Conservation (phyloP, 1,140 invertebrate genomes). For the Polypedilum pembai region DNA sequence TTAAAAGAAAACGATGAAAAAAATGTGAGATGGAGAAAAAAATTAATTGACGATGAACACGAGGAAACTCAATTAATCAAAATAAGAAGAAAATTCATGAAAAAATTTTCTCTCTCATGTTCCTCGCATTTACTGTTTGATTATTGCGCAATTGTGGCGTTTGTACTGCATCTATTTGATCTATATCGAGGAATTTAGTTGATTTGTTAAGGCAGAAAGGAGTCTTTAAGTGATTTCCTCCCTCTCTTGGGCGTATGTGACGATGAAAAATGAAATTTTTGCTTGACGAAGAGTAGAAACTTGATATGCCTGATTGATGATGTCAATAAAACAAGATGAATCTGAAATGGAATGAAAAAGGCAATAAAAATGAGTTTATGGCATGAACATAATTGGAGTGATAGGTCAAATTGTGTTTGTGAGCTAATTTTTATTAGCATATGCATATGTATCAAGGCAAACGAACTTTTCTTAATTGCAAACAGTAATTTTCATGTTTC, state of each 20-base stretch:
- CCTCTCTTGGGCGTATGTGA: neutral
- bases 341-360: neutral
- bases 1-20: neutral
- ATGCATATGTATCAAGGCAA: no score
- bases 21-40: neutral
- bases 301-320: neutral
- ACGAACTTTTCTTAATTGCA: no score
- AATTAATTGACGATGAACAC: conserved; percentile 18
- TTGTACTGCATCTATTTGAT: neutral
- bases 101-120: neutral
- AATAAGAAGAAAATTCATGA: neutral
- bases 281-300: neutral
- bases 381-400: neutral
- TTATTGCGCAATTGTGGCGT: neutral
- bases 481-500: no score
- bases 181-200: neutral
- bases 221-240: neutral
- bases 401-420: neutral
- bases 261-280: neutral
- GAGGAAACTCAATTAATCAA: conserved; percentile 6
- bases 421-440: neutral
- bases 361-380: neutral
- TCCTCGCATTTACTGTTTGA: neutral
- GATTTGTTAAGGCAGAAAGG: neutral
- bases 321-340: neutral